Percentiles rank a stretch among this genome's conserved stretches.
These are phyloP conservation scores for Pelvicachromis taeniatus DNA, from an alignment of 2,113 vertebrate species.

Conservation along the genomic window DNA sequence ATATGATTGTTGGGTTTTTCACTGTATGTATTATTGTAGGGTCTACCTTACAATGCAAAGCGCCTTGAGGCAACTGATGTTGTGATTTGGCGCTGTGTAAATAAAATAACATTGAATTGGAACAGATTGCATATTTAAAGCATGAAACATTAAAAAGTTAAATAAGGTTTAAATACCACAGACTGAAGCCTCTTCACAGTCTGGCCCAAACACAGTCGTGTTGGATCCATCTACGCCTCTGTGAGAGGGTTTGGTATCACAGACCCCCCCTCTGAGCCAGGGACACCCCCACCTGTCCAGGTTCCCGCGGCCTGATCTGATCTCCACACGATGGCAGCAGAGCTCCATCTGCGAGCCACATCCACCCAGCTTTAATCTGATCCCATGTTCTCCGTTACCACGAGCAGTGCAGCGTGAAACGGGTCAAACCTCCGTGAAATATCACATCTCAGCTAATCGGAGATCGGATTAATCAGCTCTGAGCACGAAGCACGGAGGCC, in stretches of 20 bases:
- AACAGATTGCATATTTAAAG: not conserved
- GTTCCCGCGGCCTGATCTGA: not conserved
- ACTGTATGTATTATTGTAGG: too few species aligned
- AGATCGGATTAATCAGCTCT: not conserved
- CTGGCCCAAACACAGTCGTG: rapidly evolving
- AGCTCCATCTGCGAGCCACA: not conserved
- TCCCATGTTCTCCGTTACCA: not conserved
- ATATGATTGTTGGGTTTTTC: too few species aligned
- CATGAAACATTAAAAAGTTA: rapidly evolving
- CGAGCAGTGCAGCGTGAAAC: not conserved
- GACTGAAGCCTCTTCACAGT: not conserved
- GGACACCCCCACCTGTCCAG: too few species aligned
- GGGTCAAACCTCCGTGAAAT: not conserved
- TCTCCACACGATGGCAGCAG: not conserved
- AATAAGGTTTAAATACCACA: not conserved
- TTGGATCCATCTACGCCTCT: not conserved
- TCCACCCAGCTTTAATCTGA: not conserved
- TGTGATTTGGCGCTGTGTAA: too few species aligned
- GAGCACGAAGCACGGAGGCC: not conserved
- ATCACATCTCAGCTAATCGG: not conserved
- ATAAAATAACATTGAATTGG: too few species aligned
- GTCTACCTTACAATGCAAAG: too few species aligned
- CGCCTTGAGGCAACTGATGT: too few species aligned
- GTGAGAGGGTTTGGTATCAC: too few species aligned
- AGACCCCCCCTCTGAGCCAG: too few species aligned